These are phyloP conservation scores for Euschistus heros DNA, from an alignment of 1,140 invertebrate genomes.

Conservation along the genomic window DNA sequence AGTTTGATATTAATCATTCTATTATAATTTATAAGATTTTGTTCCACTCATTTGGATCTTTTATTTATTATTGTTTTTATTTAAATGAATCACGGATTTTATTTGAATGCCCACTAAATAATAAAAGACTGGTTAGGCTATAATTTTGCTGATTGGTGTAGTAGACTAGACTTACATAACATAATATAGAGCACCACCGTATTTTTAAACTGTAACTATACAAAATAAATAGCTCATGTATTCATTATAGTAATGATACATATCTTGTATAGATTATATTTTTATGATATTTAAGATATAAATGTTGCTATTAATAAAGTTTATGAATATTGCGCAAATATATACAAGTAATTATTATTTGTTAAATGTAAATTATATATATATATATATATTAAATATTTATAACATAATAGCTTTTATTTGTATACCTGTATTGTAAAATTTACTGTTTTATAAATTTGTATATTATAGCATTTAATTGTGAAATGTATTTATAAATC, in stretches of 20 bases:
- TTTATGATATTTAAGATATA: constrained; percentile 11
- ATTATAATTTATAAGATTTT: too few species aligned
- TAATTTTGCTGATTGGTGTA: too few species aligned
- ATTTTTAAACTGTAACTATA: too few species aligned
- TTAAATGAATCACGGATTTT: too few species aligned
- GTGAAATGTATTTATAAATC: constrained; percentile 2
- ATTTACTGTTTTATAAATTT: constrained; percentile 18
- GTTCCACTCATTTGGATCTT: too few species aligned
- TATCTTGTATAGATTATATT: constrained; percentile 17
- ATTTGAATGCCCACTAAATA: too few species aligned
- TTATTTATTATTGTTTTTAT: too few species aligned
- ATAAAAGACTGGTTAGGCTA: too few species aligned
- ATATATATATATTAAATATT: constrained; percentile 5
- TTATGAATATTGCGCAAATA: constrained; percentile 8
- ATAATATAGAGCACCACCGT: too few species aligned
- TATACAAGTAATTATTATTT: constrained; percentile 11
- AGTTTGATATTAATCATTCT: too few species aligned
- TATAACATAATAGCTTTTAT: constrained; percentile 12
- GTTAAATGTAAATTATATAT: constrained; percentile 14
- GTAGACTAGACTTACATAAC: too few species aligned
- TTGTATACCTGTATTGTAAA: constrained; percentile 17
- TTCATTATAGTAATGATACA: constrained; percentile 16
- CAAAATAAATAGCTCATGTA: constrained; percentile 7
- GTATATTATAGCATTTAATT: constrained; percentile 2
- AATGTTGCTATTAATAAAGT: constrained; percentile 2